A percentile compares a stretch with the other conserved stretches of the same genome.
Conservation (phyloP, 2,888 invertebrate genomes). For the Lepidocyrtoides sp. region DNA sequence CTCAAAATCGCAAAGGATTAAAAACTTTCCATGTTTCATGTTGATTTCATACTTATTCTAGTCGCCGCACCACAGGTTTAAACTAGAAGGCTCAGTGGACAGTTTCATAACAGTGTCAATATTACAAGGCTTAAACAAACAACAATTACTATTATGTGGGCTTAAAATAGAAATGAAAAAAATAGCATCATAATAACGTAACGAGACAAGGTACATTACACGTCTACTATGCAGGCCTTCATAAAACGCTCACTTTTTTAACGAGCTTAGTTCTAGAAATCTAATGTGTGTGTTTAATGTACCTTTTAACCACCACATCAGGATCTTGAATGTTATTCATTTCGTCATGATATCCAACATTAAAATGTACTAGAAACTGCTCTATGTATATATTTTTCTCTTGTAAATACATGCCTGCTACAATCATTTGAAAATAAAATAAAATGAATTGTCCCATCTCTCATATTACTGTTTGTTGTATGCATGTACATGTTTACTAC, state of each 20-base stretch:
- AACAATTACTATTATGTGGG: neutral
- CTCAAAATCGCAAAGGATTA: too few relatives aligned
- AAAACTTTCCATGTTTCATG: too few relatives aligned
- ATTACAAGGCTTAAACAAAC: neutral
- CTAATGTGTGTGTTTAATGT: constrained; percentile 54
- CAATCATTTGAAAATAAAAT: neutral
- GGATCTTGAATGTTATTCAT: neutral
- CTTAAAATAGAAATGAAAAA: constrained; percentile 1
- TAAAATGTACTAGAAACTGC: too few relatives aligned
- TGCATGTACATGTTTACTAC: neutral
- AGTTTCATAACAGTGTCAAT: neutral
- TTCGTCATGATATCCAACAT: too few relatives aligned
- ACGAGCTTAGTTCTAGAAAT: constrained; percentile 20
- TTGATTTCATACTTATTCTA: neutral
- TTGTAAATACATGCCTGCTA: neutral
- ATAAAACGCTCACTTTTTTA: constrained; percentile 50
- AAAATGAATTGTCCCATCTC: too few relatives aligned
- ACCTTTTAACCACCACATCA: constrained; percentile 53
- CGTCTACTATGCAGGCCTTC: neutral
- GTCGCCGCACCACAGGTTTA: too few relatives aligned
- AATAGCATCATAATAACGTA: neutral
- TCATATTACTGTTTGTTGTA: too few relatives aligned
- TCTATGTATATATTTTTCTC: too few relatives aligned
- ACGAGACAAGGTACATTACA: too few relatives aligned
- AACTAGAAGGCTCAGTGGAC: too few relatives aligned